These are phyloP conservation scores for Gephyroberyx darwinii DNA, from an alignment of 2,797 vertebrate genomes.

Conservation along the genomic window DNA sequence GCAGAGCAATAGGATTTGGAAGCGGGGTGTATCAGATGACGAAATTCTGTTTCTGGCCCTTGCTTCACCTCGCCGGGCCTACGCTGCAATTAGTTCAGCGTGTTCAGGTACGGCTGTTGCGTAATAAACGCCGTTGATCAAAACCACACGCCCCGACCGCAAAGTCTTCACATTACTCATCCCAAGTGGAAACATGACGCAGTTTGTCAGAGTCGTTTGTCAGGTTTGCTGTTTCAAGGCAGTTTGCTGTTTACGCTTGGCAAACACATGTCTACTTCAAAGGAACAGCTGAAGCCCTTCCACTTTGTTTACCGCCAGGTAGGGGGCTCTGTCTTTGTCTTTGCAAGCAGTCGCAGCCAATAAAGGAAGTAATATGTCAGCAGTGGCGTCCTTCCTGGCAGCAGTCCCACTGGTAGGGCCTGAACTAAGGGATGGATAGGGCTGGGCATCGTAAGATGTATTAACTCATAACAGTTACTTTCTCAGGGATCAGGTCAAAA, in stretches of 20 bases:
- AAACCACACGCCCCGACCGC: conserved; percentile 21
- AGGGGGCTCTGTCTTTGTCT: conserved; percentile 49
- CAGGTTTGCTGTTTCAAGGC: conserved; percentile 45
- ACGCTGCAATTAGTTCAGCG: conserved; percentile 8
- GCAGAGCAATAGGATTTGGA: conserved; percentile 66
- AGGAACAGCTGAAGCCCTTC: conserved; percentile 52
- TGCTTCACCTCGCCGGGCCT: conserved; percentile 44
- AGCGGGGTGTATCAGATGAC: conserved; percentile 58
- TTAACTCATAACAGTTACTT: conserved; percentile 17
- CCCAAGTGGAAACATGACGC: conserved; percentile 51
- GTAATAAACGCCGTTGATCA: not conserved
- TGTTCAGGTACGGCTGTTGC: conserved; percentile 33
- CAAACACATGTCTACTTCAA: conserved; percentile 64
- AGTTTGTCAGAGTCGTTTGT: conserved; percentile 47
- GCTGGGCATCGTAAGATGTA: conserved; percentile 7
- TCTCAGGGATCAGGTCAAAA: not conserved
- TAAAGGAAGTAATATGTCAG: conserved; percentile 73
- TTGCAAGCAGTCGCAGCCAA: conserved; percentile 45
- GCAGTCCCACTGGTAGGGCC: conserved; percentile 43
- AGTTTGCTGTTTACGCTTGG: conserved; percentile 56
- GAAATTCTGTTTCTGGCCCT: conserved; percentile 36
- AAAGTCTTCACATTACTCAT: conserved; percentile 45
- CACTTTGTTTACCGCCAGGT: conserved; percentile 64
- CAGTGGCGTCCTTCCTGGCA: conserved; percentile 38
- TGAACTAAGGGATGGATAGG: conserved; percentile 36